Conservation (phyloP, 2,113 vertebrate species). For the Malurus cyaneus region DNA sequence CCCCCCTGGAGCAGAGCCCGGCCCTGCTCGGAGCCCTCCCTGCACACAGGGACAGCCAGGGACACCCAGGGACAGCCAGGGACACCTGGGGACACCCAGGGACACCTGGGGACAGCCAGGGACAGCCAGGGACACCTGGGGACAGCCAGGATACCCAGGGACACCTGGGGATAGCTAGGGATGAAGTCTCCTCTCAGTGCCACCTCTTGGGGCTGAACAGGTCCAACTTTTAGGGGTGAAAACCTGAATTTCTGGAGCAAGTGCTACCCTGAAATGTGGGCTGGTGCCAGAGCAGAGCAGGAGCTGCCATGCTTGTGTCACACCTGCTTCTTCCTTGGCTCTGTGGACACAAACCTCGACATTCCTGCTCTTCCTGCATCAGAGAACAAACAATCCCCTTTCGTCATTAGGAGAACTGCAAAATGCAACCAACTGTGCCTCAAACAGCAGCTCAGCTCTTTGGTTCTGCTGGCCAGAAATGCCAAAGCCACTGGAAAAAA, state of each 20-base stretch:
- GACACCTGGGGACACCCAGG: too few relatives aligned
- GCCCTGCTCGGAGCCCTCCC: neutral
- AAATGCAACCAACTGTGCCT: neutral
- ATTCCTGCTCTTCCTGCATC: neutral
- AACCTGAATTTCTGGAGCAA: neutral
- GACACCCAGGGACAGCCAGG: neutral
- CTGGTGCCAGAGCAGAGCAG: neutral
- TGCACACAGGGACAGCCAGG: neutral
- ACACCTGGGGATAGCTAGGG: fast-evolving
- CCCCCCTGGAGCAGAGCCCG: neutral
- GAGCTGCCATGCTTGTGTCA: neutral
- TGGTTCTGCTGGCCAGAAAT: neutral
- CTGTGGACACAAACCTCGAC: neutral
- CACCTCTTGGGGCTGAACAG: fast-evolving
- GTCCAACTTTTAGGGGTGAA: neutral
- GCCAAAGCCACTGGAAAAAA: neutral
- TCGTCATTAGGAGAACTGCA: neutral
- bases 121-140: too few relatives aligned
- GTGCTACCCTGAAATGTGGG: neutral
- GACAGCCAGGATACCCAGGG: neutral
- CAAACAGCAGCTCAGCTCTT: neutral
- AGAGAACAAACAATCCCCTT: neutral
- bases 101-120: fast-evolving
- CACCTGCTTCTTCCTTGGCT: neutral
- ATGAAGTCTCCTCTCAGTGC: neutral